These are phyloP conservation scores for Astreopora myriophthalma DNA, from an alignment of 64 coral and sea anemone species.

Conservation along the genomic window DNA sequence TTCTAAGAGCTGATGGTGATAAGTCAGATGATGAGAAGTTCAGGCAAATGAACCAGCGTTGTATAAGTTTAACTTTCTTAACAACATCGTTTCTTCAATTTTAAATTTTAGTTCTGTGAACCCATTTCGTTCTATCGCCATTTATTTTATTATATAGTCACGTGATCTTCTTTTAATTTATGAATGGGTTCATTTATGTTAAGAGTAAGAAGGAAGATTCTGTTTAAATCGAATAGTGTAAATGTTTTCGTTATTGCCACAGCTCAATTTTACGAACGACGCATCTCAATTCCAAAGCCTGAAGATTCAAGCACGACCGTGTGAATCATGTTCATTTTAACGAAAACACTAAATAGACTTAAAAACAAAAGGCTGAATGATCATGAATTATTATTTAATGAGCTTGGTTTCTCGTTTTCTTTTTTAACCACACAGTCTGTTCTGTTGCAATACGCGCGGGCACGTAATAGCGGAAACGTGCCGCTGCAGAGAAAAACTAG, in stretches of 20 bases:
- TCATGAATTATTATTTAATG: conserved; percentile 23
- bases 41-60: neutral
- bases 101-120: too few relatives aligned
- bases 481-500: neutral
- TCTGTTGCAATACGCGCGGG: neutral
- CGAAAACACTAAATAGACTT: neutral
- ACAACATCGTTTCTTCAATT: too few relatives aligned
- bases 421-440: neutral
- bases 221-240: too few relatives aligned
- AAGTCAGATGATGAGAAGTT: neutral
- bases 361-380: conserved; percentile 15
- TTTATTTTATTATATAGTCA: too few relatives aligned
- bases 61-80: too few relatives aligned
- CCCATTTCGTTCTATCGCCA: too few relatives aligned
- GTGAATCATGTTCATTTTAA: conserved; percentile 29
- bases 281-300: neutral
- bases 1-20: neutral
- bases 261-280: neutral
- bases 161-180: too few relatives aligned
- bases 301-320: neutral
- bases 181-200: too few relatives aligned
- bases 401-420: neutral
- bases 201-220: too few relatives aligned
- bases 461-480: neutral
- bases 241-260: too few relatives aligned